These are phyloP conservation scores for Xyrichtys novacula DNA, from an alignment of 2,797 vertebrate genomes.

Conservation along the genomic window DNA sequence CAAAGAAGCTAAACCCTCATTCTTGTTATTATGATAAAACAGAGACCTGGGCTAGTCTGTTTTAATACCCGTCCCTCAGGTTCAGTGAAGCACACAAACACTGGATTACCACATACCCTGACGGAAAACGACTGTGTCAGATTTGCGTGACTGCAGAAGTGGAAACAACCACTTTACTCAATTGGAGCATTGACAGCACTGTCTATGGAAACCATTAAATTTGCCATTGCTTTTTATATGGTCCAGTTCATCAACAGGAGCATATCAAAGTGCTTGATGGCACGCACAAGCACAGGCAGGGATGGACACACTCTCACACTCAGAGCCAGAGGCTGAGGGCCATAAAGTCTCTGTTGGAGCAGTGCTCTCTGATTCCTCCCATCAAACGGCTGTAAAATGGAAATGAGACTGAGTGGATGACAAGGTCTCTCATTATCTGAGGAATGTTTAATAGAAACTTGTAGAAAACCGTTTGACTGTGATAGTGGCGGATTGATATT, in stretches of 20 bases:
- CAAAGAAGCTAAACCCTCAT: neutral
- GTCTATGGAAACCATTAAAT: slow-evolving; percentile 66
- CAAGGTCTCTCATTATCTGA: slow-evolving; percentile 64
- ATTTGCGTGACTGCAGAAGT: slow-evolving; percentile 39
- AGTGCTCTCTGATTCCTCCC: slow-evolving; percentile 63
- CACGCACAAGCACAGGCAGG: slow-evolving; percentile 11
- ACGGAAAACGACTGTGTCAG: slow-evolving; percentile 52
- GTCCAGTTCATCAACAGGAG: slow-evolving; percentile 64
- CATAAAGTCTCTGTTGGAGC: slow-evolving; percentile 68
- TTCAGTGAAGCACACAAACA: slow-evolving; percentile 33
- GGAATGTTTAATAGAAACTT: slow-evolving; percentile 55
- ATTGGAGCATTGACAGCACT: slow-evolving; percentile 57
- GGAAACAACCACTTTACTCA: slow-evolving; percentile 65
- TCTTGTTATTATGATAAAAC: slow-evolving; percentile 5
- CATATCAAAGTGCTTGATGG: slow-evolving; percentile 35
- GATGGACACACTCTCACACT: slow-evolving; percentile 26
- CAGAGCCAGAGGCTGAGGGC: slow-evolving; percentile 35
- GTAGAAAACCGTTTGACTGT: slow-evolving; percentile 43
- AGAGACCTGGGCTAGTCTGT: neutral
- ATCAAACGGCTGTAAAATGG: slow-evolving; percentile 79
- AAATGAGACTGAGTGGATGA: slow-evolving; percentile 77
- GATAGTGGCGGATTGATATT: slow-evolving; percentile 43
- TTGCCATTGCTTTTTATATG: slow-evolving; percentile 66
- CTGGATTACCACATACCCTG: slow-evolving; percentile 42
- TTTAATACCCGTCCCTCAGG: neutral